These are phyloP conservation scores for Cecropterus lyciades DNA, from an alignment of 1,140 invertebrate genomes.

Conservation along the genomic window DNA sequence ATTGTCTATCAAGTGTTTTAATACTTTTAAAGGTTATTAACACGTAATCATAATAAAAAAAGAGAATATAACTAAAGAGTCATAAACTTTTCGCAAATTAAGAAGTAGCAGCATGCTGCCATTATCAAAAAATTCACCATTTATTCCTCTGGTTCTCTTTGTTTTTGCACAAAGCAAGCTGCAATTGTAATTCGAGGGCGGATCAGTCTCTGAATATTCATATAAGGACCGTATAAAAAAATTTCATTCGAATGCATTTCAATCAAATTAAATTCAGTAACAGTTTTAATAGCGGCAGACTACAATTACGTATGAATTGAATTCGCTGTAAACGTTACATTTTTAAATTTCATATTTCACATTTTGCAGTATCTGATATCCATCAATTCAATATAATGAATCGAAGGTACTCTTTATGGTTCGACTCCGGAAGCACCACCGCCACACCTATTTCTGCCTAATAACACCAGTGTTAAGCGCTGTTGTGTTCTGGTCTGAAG, in stretches of 20 bases:
- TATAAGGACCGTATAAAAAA: conserved; percentile 13
- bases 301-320: conserved; percentile 5
- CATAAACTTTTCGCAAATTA: neutral
- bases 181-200: conserved; percentile 21
- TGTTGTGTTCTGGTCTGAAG: too few species aligned
- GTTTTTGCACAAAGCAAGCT: conserved; percentile 13
- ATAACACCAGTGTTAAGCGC: too few species aligned
- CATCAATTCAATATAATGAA: too few species aligned
- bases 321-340: conserved; percentile 3
- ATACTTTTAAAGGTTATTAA: too few species aligned
- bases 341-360: neutral
- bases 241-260: conserved; percentile 23
- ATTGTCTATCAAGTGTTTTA: too few species aligned
- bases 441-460: too few species aligned
- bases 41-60: too few species aligned
- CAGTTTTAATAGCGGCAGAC: conserved; percentile 1
- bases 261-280: conserved; percentile 17
- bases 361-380: neutral
- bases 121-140: conserved; percentile 29
- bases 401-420: too few species aligned
- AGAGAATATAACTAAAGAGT: too few species aligned
- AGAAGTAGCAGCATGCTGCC: neutral
- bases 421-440: too few species aligned
- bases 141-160: conserved; percentile 19
- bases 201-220: conserved; percentile 23